Evolutionary conservation across 1,140 invertebrate genomes (phyloP), one percentile per base, ranked within the genome.

Genomic region (Physella acuta): DNA sequence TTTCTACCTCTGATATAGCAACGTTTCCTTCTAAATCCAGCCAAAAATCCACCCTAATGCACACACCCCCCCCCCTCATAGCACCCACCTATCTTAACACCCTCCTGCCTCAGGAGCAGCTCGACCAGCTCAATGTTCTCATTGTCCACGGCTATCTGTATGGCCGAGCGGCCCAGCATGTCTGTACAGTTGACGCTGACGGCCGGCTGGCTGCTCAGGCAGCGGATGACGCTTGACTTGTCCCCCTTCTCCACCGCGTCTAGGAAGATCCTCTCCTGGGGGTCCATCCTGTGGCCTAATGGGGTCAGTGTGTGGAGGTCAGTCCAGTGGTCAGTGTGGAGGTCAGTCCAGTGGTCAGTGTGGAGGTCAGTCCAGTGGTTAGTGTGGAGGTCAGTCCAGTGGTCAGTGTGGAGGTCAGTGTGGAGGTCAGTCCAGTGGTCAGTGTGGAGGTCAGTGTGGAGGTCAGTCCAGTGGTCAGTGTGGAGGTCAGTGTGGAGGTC

Each of bases 181-280:
- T 89, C 86, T 0, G 88, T 86, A 71, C 86, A 88, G 81, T 89
- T 89, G 24, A 89, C 86, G 73, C 88, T 88, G n/a, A 89, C 85
- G 0, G 86, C 82, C 33, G 78, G 78, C 1, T 83, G 80, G 8
- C 81, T 49, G 20, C 51, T 30, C 44, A 89, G 81, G 72, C 87
- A 88, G 5, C 87, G 73, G 30, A 86, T 79, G 76, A 89, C 82
- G 8, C 86, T 87, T 44, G 85, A 85, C 62, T 85, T 85, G 73
- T 89, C 88, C 34, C 88, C 88, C 30, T 86, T 78, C 72, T 88
- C 88, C 4, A 86, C 88, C 0, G 88, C 88, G 71, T 89, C 88
- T 61, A 89, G 77, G 74, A 89, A 89, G 24, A 82, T 73, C 31
- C 84, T 75, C 72, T 87, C 87, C 67, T 84, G 80, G 26, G 84